Percentiles rank a stretch among this genome's conserved stretches.
Conservation (phyloP, 2,113 vertebrate species). For the Callorhinus ursinus region DNA sequence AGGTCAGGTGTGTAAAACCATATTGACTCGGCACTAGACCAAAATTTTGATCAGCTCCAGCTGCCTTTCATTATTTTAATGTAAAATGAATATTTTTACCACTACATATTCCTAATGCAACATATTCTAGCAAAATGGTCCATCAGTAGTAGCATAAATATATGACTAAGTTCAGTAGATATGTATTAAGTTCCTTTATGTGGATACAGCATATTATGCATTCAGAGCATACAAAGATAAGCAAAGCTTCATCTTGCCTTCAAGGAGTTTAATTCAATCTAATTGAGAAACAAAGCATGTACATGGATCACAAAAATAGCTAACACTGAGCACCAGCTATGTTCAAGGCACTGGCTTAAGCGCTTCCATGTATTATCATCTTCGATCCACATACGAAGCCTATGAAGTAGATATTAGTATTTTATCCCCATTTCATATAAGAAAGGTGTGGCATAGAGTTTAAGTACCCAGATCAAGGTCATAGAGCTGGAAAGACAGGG, state of each 20-base stretch:
- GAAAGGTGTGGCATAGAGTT: not conserved
- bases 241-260: not conserved
- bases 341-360: not conserved
- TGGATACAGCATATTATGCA: not conserved
- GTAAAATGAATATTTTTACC: conserved; percentile 21
- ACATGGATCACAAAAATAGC: not conserved
- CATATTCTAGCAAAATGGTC: not conserved
- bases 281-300: not conserved
- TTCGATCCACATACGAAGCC: not conserved
- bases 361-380: not conserved
- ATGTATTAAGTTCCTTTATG: not conserved
- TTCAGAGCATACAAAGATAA: not conserved
- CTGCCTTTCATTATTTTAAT: conserved; percentile 20
- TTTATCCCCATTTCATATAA: not conserved
- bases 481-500: not conserved
- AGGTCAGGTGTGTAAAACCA: not conserved
- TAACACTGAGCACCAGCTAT: not conserved
- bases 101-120: not conserved
- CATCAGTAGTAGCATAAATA: not conserved
- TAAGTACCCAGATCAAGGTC: not conserved
- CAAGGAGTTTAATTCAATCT: conserved; percentile 1
- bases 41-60: not conserved
- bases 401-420: not conserved
- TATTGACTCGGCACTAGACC: not conserved
- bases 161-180: not conserved